Percentiles rank a stretch among this genome's conserved stretches.
Evolutionary conservation across 2,888 invertebrate genomes (phyloP).

Genomic region (Rhagophthalmus giganteus): DNA sequence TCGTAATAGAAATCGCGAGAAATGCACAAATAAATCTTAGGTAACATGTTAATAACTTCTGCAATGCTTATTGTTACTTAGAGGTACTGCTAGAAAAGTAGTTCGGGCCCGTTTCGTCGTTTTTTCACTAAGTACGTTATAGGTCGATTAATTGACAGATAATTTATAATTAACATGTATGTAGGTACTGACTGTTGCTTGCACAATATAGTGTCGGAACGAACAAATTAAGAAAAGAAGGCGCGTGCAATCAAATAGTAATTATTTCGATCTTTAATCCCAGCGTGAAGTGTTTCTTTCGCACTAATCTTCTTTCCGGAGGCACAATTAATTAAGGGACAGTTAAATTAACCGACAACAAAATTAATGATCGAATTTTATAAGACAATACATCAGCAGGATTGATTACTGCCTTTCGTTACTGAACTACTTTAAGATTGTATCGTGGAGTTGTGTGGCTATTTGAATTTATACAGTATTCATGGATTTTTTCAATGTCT

Average conservation of each 20-base stretch:
- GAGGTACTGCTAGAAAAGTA: too few species aligned
- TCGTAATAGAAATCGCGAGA: conserved; percentile 3
- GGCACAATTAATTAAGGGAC: conserved; percentile 35
- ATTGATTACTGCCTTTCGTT: conserved; percentile 33
- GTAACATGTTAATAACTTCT: conserved; percentile 4
- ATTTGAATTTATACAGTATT: conserved; percentile 38
- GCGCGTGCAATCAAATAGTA: too few species aligned
- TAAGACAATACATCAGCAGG: conserved; percentile 36
- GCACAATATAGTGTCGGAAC: too few species aligned
- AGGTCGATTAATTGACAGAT: too few species aligned
- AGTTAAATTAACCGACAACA: conserved; percentile 29
- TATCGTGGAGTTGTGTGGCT: conserved; percentile 28
- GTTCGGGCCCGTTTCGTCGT: too few species aligned
- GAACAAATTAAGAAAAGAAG: too few species aligned
- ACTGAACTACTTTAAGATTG: conserved; percentile 32
- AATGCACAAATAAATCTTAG: conserved; percentile 4
- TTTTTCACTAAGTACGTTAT: too few species aligned
- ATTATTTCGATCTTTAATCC: too few species aligned
- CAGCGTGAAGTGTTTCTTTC: conserved; percentile 28
- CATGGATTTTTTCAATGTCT: conserved; percentile 33
- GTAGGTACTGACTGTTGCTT: too few species aligned
- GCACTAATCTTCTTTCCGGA: conserved; percentile 18
- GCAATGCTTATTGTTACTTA: too few species aligned
- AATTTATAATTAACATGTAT: too few species aligned
- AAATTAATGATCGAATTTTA: conserved; percentile 34